Evolutionary conservation across 1,140 invertebrate species (phyloP).

Genomic region (Harlomillsia oculata): DNA sequence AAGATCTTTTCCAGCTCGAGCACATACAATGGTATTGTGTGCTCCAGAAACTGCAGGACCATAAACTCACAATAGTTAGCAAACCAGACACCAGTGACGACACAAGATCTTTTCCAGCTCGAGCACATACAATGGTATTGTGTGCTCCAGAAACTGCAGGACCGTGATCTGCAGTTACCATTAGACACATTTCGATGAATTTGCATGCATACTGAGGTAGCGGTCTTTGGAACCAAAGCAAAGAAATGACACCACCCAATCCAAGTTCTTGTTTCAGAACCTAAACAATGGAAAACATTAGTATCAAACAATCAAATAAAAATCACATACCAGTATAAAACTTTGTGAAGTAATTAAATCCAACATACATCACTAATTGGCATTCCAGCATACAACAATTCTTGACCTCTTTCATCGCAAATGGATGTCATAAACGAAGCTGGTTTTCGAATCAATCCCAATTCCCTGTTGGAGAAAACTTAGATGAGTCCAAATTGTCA

Average conservation of each 20-base stretch:
- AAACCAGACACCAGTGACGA: constrained; percentile 92
- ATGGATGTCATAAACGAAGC: constrained; percentile 99
- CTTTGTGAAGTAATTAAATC: background rate
- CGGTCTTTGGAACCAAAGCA: constrained; percentile 97
- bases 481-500: too few species aligned
- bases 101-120: constrained; percentile 97
- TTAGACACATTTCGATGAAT: constrained; percentile 98
- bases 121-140: constrained; percentile 97
- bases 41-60: constrained; percentile 98
- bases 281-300: constrained; percentile 32
- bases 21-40: constrained; percentile 98
- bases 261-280: constrained; percentile 78
- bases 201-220: constrained; percentile 88
- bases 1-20: constrained; percentile 95
- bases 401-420: constrained; percentile 97
- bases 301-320: background rate
- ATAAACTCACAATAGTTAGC: constrained; percentile 91
- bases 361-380: constrained; percentile 86
- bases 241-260: constrained; percentile 91
- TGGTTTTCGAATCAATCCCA: constrained; percentile 95
- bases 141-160: constrained; percentile 98
- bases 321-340: background rate
- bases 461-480: too few species aligned
- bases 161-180: constrained; percentile 98
- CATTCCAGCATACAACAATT: constrained; percentile 95